Conservation (phyloP, 1,140 invertebrate species). For the Lerema accius region DNA sequence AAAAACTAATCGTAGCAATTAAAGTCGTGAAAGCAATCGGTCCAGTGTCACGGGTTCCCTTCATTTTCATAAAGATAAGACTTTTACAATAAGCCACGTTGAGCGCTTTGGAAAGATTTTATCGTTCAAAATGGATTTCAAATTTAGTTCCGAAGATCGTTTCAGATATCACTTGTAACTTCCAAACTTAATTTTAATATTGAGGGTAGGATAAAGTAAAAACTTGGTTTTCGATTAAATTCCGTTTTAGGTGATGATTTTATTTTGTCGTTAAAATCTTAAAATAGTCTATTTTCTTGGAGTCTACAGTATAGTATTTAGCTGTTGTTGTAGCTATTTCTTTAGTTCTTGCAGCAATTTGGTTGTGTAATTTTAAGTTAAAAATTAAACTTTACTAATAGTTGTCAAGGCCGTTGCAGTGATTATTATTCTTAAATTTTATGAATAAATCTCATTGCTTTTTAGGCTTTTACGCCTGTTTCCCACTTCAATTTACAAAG, state of each 20-base stretch:
- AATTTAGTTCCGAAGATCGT: constrained; percentile 23
- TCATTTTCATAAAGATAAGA: constrained; percentile 28
- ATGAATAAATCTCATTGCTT: too few species aligned
- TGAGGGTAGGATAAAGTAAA: constrained; percentile 8
- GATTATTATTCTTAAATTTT: too few species aligned
- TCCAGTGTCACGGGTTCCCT: constrained; percentile 3
- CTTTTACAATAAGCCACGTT: constrained; percentile 13
- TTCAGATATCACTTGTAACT: constrained; percentile 20
- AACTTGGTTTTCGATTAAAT: constrained; percentile 10
- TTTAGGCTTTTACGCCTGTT: too few species aligned
- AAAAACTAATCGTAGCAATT: not conserved
- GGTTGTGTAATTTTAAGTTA: too few species aligned
- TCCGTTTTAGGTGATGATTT: not conserved
- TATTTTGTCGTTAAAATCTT: not conserved
- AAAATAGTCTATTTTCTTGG: not conserved
- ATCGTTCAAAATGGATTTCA: constrained; percentile 27
- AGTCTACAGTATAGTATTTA: too few species aligned
- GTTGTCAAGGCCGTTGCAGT: too few species aligned
- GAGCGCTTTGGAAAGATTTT: constrained; percentile 11
- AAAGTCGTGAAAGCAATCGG: not conserved
- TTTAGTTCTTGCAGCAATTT: too few species aligned
- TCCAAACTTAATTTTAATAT: constrained; percentile 28
- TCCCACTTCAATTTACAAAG: too few species aligned
- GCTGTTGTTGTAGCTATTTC: too few species aligned
- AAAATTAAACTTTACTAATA: too few species aligned